Percentiles rank a stretch among this genome's conserved stretches.
Conservation (phyloP, 2,113 vertebrate species). For the Gallinago media region DNA sequence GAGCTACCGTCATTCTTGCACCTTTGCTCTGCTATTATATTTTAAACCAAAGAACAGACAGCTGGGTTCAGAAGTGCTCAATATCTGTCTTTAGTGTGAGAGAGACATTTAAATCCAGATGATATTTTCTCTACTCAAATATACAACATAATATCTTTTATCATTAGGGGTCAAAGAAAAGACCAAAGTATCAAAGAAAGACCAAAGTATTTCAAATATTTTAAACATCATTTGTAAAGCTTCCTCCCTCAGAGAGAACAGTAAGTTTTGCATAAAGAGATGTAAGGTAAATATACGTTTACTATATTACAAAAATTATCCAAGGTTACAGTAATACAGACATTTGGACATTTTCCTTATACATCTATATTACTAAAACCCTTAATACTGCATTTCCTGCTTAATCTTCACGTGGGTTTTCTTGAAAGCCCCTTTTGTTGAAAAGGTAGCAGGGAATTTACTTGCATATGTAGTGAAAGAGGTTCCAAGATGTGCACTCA, state of each 20-base stretch:
- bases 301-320: background rate
- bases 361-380: background rate
- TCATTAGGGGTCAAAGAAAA: background rate
- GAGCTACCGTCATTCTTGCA: background rate
- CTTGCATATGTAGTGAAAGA: background rate
- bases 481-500: background rate
- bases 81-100: background rate
- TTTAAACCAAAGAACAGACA: background rate
- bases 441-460: background rate
- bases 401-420: background rate
- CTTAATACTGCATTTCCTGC: background rate
- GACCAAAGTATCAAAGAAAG: background rate
- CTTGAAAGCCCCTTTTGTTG: background rate
- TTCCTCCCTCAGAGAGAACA: background rate
- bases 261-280: background rate
- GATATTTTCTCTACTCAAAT: background rate
- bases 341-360: background rate
- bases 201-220: background rate
- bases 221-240: background rate
- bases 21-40: background rate
- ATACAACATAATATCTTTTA: background rate
- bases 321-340: background rate
- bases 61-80: background rate
- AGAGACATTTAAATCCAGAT: background rate
- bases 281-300: background rate